Evolutionary conservation across 2,888 invertebrate species (phyloP), one percentile per base, ranked within the genome.

Genomic region (Epirrhoe alternata): DNA sequence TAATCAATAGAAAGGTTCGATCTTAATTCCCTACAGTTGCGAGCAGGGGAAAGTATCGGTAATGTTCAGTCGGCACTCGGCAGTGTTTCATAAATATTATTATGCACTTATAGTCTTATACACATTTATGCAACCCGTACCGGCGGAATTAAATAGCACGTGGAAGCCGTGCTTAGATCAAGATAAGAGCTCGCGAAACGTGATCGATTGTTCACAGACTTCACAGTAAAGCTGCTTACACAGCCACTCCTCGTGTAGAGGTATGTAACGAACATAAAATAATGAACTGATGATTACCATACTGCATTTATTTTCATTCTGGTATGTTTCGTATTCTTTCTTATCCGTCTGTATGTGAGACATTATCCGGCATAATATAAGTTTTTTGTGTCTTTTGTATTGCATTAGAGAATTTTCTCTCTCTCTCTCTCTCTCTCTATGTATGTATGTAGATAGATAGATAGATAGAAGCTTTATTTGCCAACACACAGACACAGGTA

Each of bases 121-220:
- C 71, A 77, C 71, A 74, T 79, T 82, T 82, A 82, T 84, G 81
- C 80, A 86, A 85, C 77, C 63, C 61, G 59, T 64, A 42, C 68
- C 69, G 53, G 70, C 74, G 74, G 75, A 68, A 77, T 77, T 74
- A 71, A 74, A 68, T 75, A 77, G 80, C 86, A 88, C 88, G 88
- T 88, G 88, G 83, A 83, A 81, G 77, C 74, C 59, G 68, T 79
- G 77, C 71, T 74, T 70, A 67, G 75, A 82, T 82, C 74, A 79
- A 82, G 88, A 88, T 89, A 88, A 88, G 80, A 77, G 76, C 75
- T 78, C 69, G 74, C 77, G 75, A 78, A 84, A 81, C 81, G 81
- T 85, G 84, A 85, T 84, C 80, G 82, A 87, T 88, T 87, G 80
- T 83, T 79, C 77, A 79, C 81, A 74, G 75, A 70, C 75, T 60